Evolutionary conservation across 2,888 invertebrate species (phyloP), one percentile per base, ranked within the genome.

Genomic region (Hololepta plana): DNA sequence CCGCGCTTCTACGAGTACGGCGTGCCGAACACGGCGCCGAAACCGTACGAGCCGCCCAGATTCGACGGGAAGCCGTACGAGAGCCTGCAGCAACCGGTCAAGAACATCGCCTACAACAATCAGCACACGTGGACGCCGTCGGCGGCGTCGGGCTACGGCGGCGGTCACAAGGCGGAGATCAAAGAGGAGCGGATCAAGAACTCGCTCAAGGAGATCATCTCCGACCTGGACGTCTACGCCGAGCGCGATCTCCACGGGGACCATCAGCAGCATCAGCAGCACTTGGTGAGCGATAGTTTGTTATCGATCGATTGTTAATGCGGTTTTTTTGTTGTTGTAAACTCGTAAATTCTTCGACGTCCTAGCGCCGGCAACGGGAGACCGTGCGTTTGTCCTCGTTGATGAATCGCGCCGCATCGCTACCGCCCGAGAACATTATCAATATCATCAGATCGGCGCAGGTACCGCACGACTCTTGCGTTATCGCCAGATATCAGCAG

Each of bases 141-240:
- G 28, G 23, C 12, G n/a, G n/a, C n/a, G n/a, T n/a, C 27, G n/a
- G n/a, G n/a, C n/a, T n/a, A n/a, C n/a, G n/a, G n/a, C n/a, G n/a
- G n/a, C n/a, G n/a, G n/a, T n/a, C 23, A 26, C 7, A 33, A 36
- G 12, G 37, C 39, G 1, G 54, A 62, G 45, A 61, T 62, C 29
- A 52, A 59, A 37, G 60, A 64, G 41, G 63, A 60, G 34, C 59
- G 53, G 37, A 59, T 64, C 30, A 64, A 62, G 37, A 63, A 60
- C 40, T 59, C 62, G 9, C 47, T 67, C 28, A 63, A 64, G 37
- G 64, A 67, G 40, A 67, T 67, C 27, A 67, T 67, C 36, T 65
- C 62, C 15, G 66, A 67, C 49, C 59, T 67, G 42, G 67, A 67
- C 45, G 56, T 53, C 24, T 66, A 60, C 35, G 64, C 61, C 14